These are phyloP conservation scores for Sminthurides aquaticus DNA, from an alignment of 2,888 invertebrate genomes.

Conservation along the genomic window DNA sequence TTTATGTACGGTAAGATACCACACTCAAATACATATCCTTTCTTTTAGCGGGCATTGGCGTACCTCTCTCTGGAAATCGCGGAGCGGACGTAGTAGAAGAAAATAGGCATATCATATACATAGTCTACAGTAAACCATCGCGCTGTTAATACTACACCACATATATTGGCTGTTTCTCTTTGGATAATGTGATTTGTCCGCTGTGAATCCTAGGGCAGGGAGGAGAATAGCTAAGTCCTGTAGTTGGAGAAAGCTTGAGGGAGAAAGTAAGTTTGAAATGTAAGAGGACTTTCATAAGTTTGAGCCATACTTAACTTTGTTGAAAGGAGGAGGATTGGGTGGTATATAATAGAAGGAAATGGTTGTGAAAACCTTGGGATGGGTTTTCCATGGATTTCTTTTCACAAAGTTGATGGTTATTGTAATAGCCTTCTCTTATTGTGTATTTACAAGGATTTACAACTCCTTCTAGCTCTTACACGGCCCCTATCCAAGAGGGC, in stretches of 20 bases:
- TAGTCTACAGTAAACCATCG: too few species aligned
- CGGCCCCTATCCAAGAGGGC: too few species aligned
- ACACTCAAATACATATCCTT: too few species aligned
- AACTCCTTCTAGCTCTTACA: neutral
- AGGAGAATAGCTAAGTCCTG: too few species aligned
- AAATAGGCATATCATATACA: too few species aligned
- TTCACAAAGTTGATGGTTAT: neutral
- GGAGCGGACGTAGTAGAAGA: too few species aligned
- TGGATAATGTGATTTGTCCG: slow-evolving; percentile 19
- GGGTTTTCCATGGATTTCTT: neutral
- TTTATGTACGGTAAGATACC: too few species aligned
- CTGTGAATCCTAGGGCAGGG: neutral
- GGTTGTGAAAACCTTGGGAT: neutral
- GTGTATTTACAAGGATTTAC: neutral
- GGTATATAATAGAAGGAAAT: slow-evolving; percentile 12
- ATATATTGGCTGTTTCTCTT: slow-evolving; percentile 10
- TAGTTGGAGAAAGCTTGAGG: too few species aligned
- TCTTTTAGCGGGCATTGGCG: too few species aligned
- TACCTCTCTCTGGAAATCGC: too few species aligned
- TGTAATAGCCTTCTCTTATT: neutral
- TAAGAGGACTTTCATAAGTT: neutral
- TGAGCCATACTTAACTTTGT: neutral
- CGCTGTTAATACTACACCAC: too few species aligned
- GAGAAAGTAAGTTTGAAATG: too few species aligned
- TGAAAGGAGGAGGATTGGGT: slow-evolving; percentile 21